Percentiles rank a stretch among this genome's conserved stretches.
phyloP scores from a whole-genome alignment of 2,797 vertebrate species.

The Rousettus madagascariensis region DNA sequence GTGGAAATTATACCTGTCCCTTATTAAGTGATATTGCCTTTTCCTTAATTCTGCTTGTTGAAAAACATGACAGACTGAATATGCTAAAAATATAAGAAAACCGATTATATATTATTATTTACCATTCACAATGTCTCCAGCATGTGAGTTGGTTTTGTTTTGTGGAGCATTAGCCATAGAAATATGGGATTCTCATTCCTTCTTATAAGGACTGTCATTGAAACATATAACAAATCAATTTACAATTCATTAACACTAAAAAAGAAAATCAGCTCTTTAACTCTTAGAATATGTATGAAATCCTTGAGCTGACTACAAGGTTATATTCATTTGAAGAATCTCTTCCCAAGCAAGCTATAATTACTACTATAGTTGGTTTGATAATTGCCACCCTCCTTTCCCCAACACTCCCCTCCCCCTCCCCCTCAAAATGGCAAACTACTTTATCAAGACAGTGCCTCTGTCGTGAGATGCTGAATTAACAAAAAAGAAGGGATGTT shows the following conservation, averaged over 20 bases:
- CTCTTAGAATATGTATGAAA: conserved; percentile 70
- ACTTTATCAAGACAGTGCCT: conserved; percentile 46
- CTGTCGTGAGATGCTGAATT: not conserved
- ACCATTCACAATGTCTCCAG: conserved; percentile 23
- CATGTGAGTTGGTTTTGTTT: conserved; percentile 36
- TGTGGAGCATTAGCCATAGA: not conserved
- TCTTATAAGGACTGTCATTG: conserved; percentile 53
- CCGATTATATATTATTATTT: conserved; percentile 49
- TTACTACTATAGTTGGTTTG: conserved; percentile 57
- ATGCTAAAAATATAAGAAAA: conserved; percentile 67
- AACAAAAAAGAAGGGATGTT: conserved; percentile 47
- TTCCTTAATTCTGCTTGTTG: conserved; percentile 35
- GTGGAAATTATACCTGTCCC: conserved; percentile 61
- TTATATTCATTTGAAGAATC: conserved; percentile 64
- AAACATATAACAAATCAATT: conserved; percentile 67
- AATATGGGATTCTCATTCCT: conserved; percentile 8
- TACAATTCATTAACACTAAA: conserved; percentile 68
- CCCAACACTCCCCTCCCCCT: conserved; percentile 12
- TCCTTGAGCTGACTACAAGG: conserved; percentile 60
- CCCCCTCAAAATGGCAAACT: conserved; percentile 53
- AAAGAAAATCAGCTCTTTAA: conserved; percentile 68
- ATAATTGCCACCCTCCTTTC: conserved; percentile 56
- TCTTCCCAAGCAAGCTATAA: conserved; percentile 60
- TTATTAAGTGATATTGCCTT: conserved; percentile 33
- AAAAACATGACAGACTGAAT: conserved; percentile 46